Conservation (phyloP, 2,797 vertebrate species). For the Yasuhikotakia modesta region DNA sequence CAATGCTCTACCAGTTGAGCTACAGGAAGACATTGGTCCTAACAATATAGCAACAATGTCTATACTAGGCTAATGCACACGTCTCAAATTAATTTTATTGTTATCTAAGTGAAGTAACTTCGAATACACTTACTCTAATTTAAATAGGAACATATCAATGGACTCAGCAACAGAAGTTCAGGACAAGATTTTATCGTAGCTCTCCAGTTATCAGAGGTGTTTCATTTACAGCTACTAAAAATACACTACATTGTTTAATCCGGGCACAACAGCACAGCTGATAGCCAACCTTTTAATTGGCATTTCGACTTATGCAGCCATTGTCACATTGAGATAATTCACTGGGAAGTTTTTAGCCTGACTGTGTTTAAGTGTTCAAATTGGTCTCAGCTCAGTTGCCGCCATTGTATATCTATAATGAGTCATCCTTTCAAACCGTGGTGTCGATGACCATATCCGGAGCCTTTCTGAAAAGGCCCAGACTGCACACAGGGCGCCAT, state of each 20-base stretch:
- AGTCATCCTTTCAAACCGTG: slow-evolving; percentile 59
- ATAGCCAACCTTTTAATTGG: slow-evolving; percentile 57
- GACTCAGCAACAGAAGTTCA: neutral
- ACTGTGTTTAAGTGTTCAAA: slow-evolving; percentile 53
- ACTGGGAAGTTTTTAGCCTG: slow-evolving; percentile 22
- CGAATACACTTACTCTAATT: neutral
- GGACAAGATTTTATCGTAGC: neutral
- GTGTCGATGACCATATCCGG: slow-evolving; percentile 64
- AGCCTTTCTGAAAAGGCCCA: slow-evolving; percentile 64
- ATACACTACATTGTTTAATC: neutral
- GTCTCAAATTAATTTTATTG: neutral
- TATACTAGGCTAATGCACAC: neutral
- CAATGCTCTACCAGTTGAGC: no score
- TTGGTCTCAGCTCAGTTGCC: slow-evolving; percentile 58
- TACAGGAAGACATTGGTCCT: no score
- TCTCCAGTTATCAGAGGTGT: slow-evolving; percentile 4
- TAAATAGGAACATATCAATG: neutral
- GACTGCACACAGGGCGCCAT: slow-evolving; percentile 63
- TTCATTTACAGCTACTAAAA: slow-evolving; percentile 15
- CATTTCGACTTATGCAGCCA: slow-evolving; percentile 54
- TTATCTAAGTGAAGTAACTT: neutral
- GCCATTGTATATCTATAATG: slow-evolving; percentile 61
- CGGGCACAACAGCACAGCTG: slow-evolving; percentile 43
- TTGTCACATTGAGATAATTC: slow-evolving; percentile 46
- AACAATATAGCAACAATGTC: neutral